Evolutionary conservation across 2,113 vertebrate species (phyloP).

Genomic region (Onychorhynchus coronatus): DNA sequence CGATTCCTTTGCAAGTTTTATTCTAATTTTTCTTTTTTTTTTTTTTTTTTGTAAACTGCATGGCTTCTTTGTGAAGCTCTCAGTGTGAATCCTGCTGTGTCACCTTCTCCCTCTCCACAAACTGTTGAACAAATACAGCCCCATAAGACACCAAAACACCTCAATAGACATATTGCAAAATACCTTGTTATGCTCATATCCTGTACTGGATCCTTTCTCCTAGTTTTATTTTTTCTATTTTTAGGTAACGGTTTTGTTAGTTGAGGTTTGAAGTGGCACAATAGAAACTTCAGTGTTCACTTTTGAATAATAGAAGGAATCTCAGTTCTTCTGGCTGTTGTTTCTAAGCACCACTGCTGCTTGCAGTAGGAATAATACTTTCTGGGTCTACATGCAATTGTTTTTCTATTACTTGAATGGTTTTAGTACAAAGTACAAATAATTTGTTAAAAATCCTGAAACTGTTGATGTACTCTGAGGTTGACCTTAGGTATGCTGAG

Average conservation of each 20-base stretch:
- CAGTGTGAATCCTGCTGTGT: background rate
- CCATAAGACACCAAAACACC: background rate
- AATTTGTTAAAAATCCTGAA: background rate
- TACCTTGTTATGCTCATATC: background rate
- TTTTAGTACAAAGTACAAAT: background rate
- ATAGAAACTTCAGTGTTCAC: background rate
- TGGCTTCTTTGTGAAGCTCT: background rate
- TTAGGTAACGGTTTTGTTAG: background rate
- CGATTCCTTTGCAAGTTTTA: background rate
- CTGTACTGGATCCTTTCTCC: background rate
- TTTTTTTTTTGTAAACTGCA: background rate
- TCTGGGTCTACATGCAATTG: background rate
- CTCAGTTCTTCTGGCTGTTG: background rate
- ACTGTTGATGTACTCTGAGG: background rate
- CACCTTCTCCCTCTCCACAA: background rate
- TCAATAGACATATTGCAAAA: background rate
- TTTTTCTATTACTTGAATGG: background rate
- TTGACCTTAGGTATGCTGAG: conserved; percentile 5
- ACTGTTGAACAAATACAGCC: background rate
- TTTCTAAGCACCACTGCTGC: background rate
- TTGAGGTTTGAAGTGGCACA: background rate
- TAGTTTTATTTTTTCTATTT: background rate
- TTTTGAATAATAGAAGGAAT: background rate
- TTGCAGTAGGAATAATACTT: background rate
- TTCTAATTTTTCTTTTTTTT: background rate